Evolutionary conservation across 2,888 invertebrate species (phyloP).

Genomic region (Yponomeuta malinellus): DNA sequence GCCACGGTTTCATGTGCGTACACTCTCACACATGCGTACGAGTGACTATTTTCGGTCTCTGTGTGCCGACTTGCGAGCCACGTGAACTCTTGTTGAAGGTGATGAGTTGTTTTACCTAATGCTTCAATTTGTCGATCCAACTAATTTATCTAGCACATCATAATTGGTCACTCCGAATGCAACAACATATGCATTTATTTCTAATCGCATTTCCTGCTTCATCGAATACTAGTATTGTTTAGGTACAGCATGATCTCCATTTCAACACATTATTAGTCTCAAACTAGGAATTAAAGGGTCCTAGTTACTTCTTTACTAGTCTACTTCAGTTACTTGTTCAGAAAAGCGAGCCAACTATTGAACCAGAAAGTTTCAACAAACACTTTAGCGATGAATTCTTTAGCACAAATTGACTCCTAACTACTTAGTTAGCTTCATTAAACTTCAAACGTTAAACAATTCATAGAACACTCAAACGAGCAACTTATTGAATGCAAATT

Average conservation of each 20-base stretch:
- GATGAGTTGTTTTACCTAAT: not conserved
- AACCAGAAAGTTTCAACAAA: not conserved
- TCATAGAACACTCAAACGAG: not conserved
- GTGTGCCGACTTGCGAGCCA: not conserved
- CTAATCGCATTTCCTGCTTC: too few species aligned
- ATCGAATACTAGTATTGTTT: too few species aligned
- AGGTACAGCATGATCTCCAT: too few species aligned
- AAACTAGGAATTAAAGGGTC: too few species aligned
- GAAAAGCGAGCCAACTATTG: too few species aligned
- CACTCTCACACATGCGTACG: slow-evolving; percentile 8
- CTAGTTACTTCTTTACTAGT: too few species aligned
- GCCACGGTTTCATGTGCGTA: slow-evolving; percentile 16
- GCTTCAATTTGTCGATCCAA: not conserved
- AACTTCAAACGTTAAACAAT: not conserved
- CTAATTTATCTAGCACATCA: too few species aligned
- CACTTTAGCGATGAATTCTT: not conserved
- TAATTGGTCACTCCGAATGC: too few species aligned
- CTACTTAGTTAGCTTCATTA: not conserved
- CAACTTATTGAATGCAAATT: slow-evolving; percentile 2
- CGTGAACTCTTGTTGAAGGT: not conserved
- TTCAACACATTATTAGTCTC: too few species aligned
- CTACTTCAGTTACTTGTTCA: not conserved
- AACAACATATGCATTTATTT: too few species aligned
- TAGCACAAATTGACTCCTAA: not conserved
- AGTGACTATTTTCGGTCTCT: slow-evolving; percentile 11